Base-by-base conservation (phyloP, 2,888 invertebrate genomes). In the Cataglyphis livida region DNA sequence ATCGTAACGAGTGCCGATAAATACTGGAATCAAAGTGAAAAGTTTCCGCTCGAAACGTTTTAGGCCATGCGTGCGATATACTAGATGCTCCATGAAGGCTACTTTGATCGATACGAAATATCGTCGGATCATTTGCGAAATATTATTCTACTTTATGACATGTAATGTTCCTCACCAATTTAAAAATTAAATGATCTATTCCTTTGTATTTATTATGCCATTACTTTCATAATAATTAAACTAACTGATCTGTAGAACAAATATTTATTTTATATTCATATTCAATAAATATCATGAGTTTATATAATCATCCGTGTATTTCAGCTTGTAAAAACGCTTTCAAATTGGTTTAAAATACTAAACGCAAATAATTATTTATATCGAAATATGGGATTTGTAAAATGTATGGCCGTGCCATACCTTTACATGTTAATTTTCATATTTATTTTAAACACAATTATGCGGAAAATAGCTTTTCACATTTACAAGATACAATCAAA, bases 1-100 rank as follows among this genome's bases (percentile, higher is more conserved):
- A 89, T 90, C 90, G 90, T 85, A 90, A 90, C 85, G 85, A 88
- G 87, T 62, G 74, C 25, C 90, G 88, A 90, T 89, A 89, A 89
- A 89, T 87, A 85, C 87, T 84, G 85, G 81, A 85, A 87, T 88
- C 87, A 87, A 82, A 85, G 85, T 83, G 87, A 87, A 88, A 88
- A 88, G 87, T 88, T 89, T 76, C 79, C 82, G 83, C 73, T 74
- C 62, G 83, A 82, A 81, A 75, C 82, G 75, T 76, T 79, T 65
- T 79, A 62, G 62, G 75, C 62, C 65, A 81, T 51, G 70, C 61
- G 70, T 65, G 81, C 57, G 61, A 64, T 81, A 64, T 81, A 28
- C 64, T 66, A 54, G 61, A 54, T 62, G 68, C 41, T 51, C 35
- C 62, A 79, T 44, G 61, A 48, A 44, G 28, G 62, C 51, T 62